phyloP scores from a whole-genome alignment of 1,140 invertebrate genomes.

The Frieseomelitta varia region DNA sequence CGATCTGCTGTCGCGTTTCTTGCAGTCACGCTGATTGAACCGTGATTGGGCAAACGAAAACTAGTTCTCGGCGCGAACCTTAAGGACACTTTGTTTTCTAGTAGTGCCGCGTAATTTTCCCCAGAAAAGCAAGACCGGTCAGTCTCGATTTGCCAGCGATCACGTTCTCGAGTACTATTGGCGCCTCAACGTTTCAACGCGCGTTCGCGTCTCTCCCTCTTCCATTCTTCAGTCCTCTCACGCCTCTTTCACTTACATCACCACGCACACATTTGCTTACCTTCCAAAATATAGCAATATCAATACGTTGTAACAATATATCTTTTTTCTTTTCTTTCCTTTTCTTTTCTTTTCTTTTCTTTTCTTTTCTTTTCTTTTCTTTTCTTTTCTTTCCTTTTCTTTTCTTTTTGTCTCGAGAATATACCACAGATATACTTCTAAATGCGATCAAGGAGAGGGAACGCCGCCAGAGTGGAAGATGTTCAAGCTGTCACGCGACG shows the following conservation, averaged over 20 bases:
- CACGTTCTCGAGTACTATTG: conserved; percentile 4
- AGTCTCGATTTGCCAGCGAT: conserved; percentile 32
- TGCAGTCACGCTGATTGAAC: background rate
- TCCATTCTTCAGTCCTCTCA: background rate
- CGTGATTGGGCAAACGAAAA: background rate
- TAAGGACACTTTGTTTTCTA: conserved; percentile 65
- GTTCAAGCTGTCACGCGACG: background rate
- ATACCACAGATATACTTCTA: background rate
- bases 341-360: no score
- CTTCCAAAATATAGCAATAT: background rate
- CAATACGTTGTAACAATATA: background rate
- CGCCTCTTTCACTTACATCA: background rate
- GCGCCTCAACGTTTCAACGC: conserved; percentile 37
- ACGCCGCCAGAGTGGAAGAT: background rate
- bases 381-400: no score
- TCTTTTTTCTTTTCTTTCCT: background rate
- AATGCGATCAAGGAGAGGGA: background rate
- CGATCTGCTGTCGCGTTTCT: conserved; percentile 4
- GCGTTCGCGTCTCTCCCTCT: background rate
- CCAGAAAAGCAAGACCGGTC: background rate
- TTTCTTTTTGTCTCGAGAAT: background rate
- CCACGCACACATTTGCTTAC: background rate
- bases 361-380: no score
- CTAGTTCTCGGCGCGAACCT: conserved; percentile 30
- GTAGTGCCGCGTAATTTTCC: conserved; percentile 32